Evolutionary conservation across 2,797 vertebrate genomes (phyloP), one percentile per base, ranked within the genome.

Genomic region (Anas bernieri): DNA sequence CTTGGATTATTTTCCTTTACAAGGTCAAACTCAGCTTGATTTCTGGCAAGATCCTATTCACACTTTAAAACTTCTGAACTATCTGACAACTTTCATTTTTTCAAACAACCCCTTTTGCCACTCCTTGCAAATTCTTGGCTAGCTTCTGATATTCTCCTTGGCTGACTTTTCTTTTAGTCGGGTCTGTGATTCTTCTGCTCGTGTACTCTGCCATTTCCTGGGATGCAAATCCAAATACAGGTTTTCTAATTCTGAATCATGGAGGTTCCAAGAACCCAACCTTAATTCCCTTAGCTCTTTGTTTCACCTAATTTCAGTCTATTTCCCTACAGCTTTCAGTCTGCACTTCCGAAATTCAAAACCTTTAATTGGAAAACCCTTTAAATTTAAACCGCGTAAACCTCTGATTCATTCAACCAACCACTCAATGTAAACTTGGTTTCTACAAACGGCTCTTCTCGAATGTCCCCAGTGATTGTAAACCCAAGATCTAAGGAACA

Each of bases 1-100:
- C 28, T 72, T 64, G 26, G 66, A 81, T 43, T 91, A 55, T 78
- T 91, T 93, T 81, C 62, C 66, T 92, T 81, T 78, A 50, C 30
- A 88, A 91, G 73, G 79, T 93, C 89, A 92, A 93, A 88, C 73
- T 88, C 85, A 81, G 94, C 62, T 91, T 88, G 91, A 92, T 58
- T 93, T 74, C 69, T 81, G 68, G 91, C 61, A 94, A 64, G 30
- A n/a, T 54, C 54, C 80, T 64, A 88, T 9, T 91, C 30, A 30
- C 17, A 61, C 66, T 85, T 76, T 33, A 77, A 80, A 55, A 67
- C 41, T 91, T 88, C 18, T 69, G 95, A 96, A 83, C 82, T 77
- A 68, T 45, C 23, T 21, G 52, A 83, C 11, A 68, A 26, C 59
- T 74, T 92, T 82, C 59, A 76, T 61, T 70, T 95, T 88, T 74